Evolutionary conservation across 1,140 invertebrate genomes (phyloP).

Genomic region (Amphibalanus amphitrite): DNA sequence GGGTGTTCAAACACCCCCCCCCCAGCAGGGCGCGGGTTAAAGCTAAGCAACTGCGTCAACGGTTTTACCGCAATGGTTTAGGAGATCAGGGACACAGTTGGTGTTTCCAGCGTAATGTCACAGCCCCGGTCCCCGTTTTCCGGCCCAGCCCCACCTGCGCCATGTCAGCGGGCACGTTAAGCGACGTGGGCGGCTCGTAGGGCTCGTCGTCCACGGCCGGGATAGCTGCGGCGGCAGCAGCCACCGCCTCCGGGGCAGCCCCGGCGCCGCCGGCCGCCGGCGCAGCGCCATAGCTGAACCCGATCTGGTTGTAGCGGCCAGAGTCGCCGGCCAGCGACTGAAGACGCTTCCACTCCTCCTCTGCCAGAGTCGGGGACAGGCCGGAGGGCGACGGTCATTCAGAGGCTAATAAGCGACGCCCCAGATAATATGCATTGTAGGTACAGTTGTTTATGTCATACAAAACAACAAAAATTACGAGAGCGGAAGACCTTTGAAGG

Average conservation of each 20-base stretch:
- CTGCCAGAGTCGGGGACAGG: constrained; percentile 40
- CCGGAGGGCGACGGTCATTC: background rate
- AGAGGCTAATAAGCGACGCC: no score
- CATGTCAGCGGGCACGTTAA: constrained; percentile 54
- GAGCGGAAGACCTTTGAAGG: no score
- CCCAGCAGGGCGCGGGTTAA: no score
- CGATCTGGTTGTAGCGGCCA: constrained; percentile 52
- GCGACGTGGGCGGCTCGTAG: constrained; percentile 45
- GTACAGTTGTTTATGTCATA: no score
- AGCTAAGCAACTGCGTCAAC: no score
- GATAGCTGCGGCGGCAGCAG: constrained; percentile 22
- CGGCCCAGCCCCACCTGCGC: constrained; percentile 54
- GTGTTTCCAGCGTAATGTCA: no score
- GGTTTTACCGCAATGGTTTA: no score
- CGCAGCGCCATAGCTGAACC: constrained; percentile 52
- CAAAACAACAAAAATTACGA: no score
- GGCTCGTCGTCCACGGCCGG: constrained; percentile 44
- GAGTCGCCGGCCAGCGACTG: constrained; percentile 44
- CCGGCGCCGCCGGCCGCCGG: constrained; percentile 5
- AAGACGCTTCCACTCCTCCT: constrained; percentile 76
- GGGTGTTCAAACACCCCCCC: no score
- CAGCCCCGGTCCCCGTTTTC: no score
- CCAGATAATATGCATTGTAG: no score
- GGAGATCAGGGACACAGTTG: no score
- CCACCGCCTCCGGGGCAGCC: constrained; percentile 11